Evolutionary conservation across 1,140 invertebrate genomes (phyloP).

Genomic region (Zaprionus kolodkinae): DNA sequence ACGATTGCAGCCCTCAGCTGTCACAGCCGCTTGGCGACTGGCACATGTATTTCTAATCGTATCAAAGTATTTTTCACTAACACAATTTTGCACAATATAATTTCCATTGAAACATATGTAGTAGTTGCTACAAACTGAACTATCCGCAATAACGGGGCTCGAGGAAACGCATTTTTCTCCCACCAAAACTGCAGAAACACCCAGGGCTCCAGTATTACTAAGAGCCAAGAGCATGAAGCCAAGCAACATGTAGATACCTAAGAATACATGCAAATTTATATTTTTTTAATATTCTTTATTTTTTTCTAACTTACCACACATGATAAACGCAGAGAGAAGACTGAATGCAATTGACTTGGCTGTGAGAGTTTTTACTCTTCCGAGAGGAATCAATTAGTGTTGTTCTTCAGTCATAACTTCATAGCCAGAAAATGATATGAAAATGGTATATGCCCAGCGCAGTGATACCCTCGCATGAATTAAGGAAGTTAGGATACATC

Average conservation of each 20-base stretch:
- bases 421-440: no score
- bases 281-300: no score
- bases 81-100: slow-evolving; percentile 19
- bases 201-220: slow-evolving; percentile 22
- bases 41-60: fast-evolving
- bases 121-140: slow-evolving; percentile 33
- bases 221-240: slow-evolving; percentile 39
- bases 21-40: slow-evolving; percentile 13
- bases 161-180: not conserved
- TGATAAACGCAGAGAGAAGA: no score
- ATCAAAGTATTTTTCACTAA: slow-evolving; percentile 42
- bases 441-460: no score
- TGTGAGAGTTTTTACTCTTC: no score
- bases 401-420: no score
- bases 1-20: slow-evolving; percentile 46
- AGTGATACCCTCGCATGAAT: no score
- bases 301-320: slow-evolving; percentile 26
- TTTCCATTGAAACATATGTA: slow-evolving; percentile 23
- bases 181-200: not conserved
- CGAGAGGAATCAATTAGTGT: no score
- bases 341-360: no score
- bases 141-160: not conserved
- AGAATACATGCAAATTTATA: not conserved
- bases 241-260: not conserved
- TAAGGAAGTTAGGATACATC: no score